phyloP scores from a whole-genome alignment of 2,888 invertebrate genomes.

The Pocota personata region DNA sequence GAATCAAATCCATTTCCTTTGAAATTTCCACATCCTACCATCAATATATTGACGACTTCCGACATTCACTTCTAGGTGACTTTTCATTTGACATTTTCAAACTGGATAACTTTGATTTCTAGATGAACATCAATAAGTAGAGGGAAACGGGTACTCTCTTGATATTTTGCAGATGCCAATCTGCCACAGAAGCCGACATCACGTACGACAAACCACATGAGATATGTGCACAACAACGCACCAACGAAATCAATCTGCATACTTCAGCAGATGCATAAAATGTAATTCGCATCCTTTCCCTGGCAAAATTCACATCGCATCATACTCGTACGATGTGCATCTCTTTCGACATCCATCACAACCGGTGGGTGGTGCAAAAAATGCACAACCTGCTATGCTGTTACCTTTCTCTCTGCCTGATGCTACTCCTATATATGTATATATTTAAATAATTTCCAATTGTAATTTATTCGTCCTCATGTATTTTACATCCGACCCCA shows the following conservation, averaged over 20 bases:
- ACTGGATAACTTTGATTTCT: not conserved
- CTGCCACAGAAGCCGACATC: conserved; percentile 9
- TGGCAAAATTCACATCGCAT: not conserved
- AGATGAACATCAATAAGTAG: conserved; percentile 4
- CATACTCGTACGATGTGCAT: conserved; percentile 22
- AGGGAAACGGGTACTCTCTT: conserved; percentile 8
- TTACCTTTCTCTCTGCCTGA: not conserved
- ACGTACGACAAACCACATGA: conserved; percentile 17
- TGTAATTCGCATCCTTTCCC: conserved; percentile 39
- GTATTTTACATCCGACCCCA: conserved; percentile 55
- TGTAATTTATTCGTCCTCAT: conserved; percentile 60
- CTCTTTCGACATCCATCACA: conserved; percentile 34
- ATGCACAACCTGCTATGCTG: not conserved
- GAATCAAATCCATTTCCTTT: too few relatives aligned
- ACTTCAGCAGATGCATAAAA: conserved; percentile 27
- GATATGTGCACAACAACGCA: conserved; percentile 12
- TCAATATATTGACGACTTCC: too few relatives aligned
- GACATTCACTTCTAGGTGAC: too few relatives aligned
- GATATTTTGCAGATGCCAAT: conserved; percentile 17
- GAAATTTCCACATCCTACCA: too few relatives aligned
- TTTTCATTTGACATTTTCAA: not conserved
- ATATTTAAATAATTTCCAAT: conserved; percentile 67
- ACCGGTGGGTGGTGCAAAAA: not conserved
- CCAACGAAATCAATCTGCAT: conserved; percentile 50
- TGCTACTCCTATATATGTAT: not conserved